Evolutionary conservation across 2,113 vertebrate species (phyloP), one percentile per base, ranked within the genome.

Genomic region (Lucifuga dentata): DNA sequence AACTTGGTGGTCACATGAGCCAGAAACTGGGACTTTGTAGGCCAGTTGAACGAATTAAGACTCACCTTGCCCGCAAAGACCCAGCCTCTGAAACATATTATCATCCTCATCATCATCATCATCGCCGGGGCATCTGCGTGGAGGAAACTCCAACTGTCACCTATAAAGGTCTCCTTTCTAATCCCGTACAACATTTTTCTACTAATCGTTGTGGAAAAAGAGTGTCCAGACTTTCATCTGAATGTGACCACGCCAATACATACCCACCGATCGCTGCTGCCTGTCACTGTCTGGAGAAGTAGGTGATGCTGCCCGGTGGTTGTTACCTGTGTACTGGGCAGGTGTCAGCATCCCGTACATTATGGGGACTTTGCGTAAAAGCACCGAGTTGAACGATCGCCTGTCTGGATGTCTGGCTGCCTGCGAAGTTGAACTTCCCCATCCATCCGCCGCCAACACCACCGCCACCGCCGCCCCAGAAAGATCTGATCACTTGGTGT

Each of bases 31-130:
- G 96, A 98, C 96, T 98, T 98, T 97, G 96, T 96, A 98, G 96
- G 96, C 96, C 96, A 98, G 96, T 98, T 97, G 96, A 93, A 89
- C 85, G 91, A 92, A 91, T 68, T 80, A 75, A 85, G 88, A 90
- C 94, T 96, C 96, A 97, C 95, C 96, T 97, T 95, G 96, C 96
- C 96, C 96, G 94, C 96, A 98, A 98, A 98, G 96, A 97, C 96
- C 96, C 96, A 95, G 89, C 81, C 91, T 94, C 95, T 93, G 90
- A 86, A 94, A 86, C 95, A 92, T 94, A 84, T 73, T 33, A 61
- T 60, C 51, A 60, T 52, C 32, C 5, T 4, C 24, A 29, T 35
- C 33, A 7, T 35, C 33, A 35, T 35, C 33, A 35, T 35, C 10
- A 35, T n/a, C 36, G 7, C 11, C 33, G 8, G 43, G 36, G 60